phyloP scores from a whole-genome alignment of 2,797 vertebrate species.

The Tolypeutes matacus region DNA sequence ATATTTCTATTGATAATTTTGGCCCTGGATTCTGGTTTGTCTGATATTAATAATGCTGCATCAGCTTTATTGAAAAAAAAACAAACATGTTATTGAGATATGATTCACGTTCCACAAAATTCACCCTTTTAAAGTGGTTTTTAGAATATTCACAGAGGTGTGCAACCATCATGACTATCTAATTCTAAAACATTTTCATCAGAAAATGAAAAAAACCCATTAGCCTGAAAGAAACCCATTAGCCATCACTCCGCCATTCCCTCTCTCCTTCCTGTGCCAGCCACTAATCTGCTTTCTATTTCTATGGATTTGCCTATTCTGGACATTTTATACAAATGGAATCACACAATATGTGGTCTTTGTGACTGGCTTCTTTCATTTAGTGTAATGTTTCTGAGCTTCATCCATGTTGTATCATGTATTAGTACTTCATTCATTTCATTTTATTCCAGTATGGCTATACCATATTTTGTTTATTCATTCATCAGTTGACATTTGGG shows the following conservation, averaged over 20 bases:
- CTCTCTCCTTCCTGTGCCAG: neutral
- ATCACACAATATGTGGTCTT: neutral
- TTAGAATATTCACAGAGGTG: neutral
- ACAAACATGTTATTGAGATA: neutral
- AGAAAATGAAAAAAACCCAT: too few relatives aligned
- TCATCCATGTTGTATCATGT: too few relatives aligned
- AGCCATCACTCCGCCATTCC: neutral
- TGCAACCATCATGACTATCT: neutral
- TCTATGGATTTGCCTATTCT: neutral
- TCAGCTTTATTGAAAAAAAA: neutral
- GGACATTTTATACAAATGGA: neutral
- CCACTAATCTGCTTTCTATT: neutral
- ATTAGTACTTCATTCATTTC: neutral
- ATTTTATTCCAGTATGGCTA: neutral
- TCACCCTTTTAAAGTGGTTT: neutral
- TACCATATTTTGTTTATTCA: neutral
- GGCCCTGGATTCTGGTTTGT: slow-evolving; percentile 40
- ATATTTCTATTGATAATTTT: slow-evolving; percentile 31
- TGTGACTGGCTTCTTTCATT: neutral
- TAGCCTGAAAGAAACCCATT: neutral
- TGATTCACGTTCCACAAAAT: neutral
- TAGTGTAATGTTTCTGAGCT: neutral
- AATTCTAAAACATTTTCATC: slow-evolving; percentile 2
- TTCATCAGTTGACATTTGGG: neutral
- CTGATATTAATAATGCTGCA: neutral